A percentile compares a stretch with the other conserved stretches of the same genome.
Evolutionary conservation across 2,888 invertebrate species (phyloP).

Genomic region (Eulithis testata): DNA sequence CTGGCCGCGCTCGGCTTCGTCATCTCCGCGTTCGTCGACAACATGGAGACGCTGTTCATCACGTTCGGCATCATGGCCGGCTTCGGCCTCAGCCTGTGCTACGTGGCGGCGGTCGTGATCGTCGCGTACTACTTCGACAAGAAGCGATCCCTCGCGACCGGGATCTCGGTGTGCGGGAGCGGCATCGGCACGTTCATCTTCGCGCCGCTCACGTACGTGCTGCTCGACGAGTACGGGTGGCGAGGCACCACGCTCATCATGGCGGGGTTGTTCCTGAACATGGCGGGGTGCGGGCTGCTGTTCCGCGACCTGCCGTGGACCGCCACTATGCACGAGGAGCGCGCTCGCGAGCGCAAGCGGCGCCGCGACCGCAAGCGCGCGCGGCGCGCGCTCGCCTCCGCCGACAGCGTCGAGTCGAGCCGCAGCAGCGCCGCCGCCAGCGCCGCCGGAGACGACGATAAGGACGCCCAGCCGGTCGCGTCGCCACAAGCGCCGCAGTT

Average conservation of each 20-base stretch:
- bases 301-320: slow-evolving; percentile 89
- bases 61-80: slow-evolving; percentile 94
- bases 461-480: not conserved
- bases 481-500: slow-evolving; percentile 82
- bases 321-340: slow-evolving; percentile 84
- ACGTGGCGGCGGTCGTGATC: slow-evolving; percentile 95
- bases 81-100: slow-evolving; percentile 93
- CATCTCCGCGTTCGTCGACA: slow-evolving; percentile 89
- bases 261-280: slow-evolving; percentile 91
- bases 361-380: slow-evolving; percentile 84
- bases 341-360: slow-evolving; percentile 86
- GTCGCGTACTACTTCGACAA: slow-evolving; percentile 96
- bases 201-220: slow-evolving; percentile 90
- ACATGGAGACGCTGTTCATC: slow-evolving; percentile 90
- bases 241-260: slow-evolving; percentile 92
- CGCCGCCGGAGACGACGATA: slow-evolving; percentile 38
- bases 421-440: slow-evolving; percentile 87
- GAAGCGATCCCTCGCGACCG: slow-evolving; percentile 92
- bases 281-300: slow-evolving; percentile 91
- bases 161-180: slow-evolving; percentile 93
- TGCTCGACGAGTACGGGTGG: slow-evolving; percentile 92
- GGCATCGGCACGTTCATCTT: slow-evolving; percentile 95
- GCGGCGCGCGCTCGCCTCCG: slow-evolving; percentile 84
- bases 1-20: slow-evolving; percentile 91
- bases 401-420: slow-evolving; percentile 88